phyloP scores from a whole-genome alignment of 2,113 vertebrate species.

The Oriolus oriolus region DNA sequence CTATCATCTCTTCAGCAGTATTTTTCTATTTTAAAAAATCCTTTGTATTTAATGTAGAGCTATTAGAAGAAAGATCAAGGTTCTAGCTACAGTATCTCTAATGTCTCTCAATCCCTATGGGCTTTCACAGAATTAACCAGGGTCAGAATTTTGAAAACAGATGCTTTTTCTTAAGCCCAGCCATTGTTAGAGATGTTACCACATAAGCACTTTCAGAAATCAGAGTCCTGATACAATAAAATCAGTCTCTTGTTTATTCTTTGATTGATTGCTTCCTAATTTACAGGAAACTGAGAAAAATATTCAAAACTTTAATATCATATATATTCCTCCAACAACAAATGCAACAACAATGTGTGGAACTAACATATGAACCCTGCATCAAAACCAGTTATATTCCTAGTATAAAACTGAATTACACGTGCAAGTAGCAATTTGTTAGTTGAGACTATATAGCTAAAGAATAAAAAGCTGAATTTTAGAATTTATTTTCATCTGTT shows the following conservation, averaged over 20 bases:
- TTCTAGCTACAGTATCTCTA: neutral
- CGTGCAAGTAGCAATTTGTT: neutral
- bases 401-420: neutral
- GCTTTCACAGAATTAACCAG: neutral
- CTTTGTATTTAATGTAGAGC: neutral
- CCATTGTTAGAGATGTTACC: neutral
- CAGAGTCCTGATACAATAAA: neutral
- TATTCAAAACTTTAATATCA: neutral
- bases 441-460: neutral
- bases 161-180: neutral
- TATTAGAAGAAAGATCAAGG: neutral
- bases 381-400: neutral
- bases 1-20: neutral
- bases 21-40: neutral
- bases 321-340: neutral
- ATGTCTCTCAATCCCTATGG: neutral
- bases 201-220: neutral
- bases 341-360: neutral
- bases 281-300: neutral
- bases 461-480: neutral
- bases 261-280: neutral
- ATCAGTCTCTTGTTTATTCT: neutral
- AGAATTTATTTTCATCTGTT: neutral
- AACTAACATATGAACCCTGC: neutral
- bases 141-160: neutral